Evolutionary conservation across 2,113 vertebrate species (phyloP).

Genomic region (Antechinus flavipes): DNA sequence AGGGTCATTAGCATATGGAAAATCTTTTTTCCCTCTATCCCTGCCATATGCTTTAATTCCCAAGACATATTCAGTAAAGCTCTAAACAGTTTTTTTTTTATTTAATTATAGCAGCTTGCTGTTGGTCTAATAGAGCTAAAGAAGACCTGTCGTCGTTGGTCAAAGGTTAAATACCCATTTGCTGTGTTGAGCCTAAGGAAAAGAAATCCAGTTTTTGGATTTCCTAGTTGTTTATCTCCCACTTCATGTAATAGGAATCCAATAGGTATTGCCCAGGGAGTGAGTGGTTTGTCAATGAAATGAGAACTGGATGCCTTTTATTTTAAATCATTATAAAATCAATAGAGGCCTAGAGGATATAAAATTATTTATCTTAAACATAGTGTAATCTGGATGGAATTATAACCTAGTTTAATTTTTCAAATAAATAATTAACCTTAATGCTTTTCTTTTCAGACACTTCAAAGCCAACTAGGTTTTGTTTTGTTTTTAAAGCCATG

Average conservation of each 20-base stretch:
- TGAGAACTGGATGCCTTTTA: slow-evolving; percentile 75
- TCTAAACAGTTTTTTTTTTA: slow-evolving; percentile 84
- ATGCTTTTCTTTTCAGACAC: not conserved
- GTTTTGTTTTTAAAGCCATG: not conserved
- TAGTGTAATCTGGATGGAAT: slow-evolving; percentile 65
- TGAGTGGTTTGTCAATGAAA: slow-evolving; percentile 77
- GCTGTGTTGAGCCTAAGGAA: slow-evolving; percentile 51
- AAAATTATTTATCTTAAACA: slow-evolving; percentile 78
- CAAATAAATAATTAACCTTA: slow-evolving; percentile 35
- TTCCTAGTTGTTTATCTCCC: slow-evolving; percentile 70
- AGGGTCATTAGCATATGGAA: slow-evolving; percentile 89
- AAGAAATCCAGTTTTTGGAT: slow-evolving; percentile 61
- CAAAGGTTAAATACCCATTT: slow-evolving; percentile 85
- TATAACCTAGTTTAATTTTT: slow-evolving; percentile 48
- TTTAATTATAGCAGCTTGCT: slow-evolving; percentile 86
- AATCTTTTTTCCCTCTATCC: slow-evolving; percentile 83
- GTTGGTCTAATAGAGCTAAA: slow-evolving; percentile 82
- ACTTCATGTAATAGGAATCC: slow-evolving; percentile 65
- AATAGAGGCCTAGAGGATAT: slow-evolving; percentile 72
- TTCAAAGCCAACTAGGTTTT: not conserved
- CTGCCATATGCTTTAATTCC: slow-evolving; percentile 88
- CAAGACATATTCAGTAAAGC: slow-evolving; percentile 80
- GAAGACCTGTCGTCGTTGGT: slow-evolving; percentile 79
- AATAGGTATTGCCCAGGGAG: slow-evolving; percentile 73
- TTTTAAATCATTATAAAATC: slow-evolving; percentile 83